Base-by-base conservation (phyloP, 2,113 vertebrate species). In the Pampusana beccarii region DNA sequence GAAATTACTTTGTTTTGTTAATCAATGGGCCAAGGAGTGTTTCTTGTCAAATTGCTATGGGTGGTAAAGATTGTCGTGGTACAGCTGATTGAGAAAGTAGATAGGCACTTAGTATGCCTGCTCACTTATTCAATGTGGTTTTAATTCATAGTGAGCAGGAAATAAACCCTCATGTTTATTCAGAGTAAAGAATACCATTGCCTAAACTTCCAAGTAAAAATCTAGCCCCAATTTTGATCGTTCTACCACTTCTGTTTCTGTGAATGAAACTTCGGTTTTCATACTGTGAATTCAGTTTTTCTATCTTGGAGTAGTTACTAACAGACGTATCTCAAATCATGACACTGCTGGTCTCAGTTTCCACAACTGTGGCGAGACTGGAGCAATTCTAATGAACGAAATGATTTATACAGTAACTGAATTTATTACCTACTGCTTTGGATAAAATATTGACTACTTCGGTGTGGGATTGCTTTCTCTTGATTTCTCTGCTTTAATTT, bases 171-270 rank as follows among this genome's bases (percentile, higher is more conserved):
- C 3, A 0, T 29, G 13, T 40, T 95, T 73, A 80, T 69, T 82
- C 33, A 83, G 38, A 46, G 38, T n/a, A 19, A 70, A 66, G 74
- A 80, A 28, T 1, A 3, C 2, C 6, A 19, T 19, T 50, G 4
- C 79, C 40, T 53, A 61, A 61, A 44, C 46, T 88, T 66, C 11
- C 7, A 62, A 53, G 19, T 66, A 24, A 65, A 74, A 77, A 38
- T 57, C n/a, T 73, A 83, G 31, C 21, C 17, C 19, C 2, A 46
- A 0, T 15, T 54, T 66, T 19, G 28, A 28, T 44, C 0, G 0
- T 54, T 73, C 83, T 44, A 42, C 13, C 8, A 7, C 25, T 91
- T 74, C 10, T 5, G 8, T 61, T 87, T 51, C 40, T 54, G 14
- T 29, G 60, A 80, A 28, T 61, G 53, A 65, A 69, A 77, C 33